Percentiles rank a stretch among this genome's conserved stretches.
phyloP scores from a whole-genome alignment of 2,797 vertebrate species.

The Zenarchopterus dispar region DNA sequence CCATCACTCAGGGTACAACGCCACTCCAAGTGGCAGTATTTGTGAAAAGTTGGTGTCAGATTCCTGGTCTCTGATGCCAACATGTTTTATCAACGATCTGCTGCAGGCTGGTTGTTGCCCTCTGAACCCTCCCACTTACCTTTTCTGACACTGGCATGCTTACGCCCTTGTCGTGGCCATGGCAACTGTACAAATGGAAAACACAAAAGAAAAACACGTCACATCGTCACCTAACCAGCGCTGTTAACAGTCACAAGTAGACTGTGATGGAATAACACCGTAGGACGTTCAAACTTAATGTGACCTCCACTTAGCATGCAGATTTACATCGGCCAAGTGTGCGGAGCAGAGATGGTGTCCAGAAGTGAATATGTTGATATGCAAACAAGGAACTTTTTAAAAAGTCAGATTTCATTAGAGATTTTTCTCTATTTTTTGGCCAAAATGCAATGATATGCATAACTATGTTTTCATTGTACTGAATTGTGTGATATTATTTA shows the following conservation, averaged over 20 bases:
- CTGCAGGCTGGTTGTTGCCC: conserved; percentile 63
- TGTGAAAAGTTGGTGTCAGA: conserved; percentile 85
- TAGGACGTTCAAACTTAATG: conserved; percentile 52
- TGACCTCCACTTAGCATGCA: conserved; percentile 34
- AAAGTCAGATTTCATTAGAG: no score
- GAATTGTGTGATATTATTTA: no score
- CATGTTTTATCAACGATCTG: conserved; percentile 67
- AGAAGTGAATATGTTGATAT: conserved; percentile 10
- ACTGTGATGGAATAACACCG: conserved; percentile 67
- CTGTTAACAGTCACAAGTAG: conserved; percentile 73
- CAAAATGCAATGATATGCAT: not conserved
- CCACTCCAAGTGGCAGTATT: conserved; percentile 80
- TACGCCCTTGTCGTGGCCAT: conserved; percentile 64
- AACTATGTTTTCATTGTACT: no score
- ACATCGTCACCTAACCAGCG: conserved; percentile 68
- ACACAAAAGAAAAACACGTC: conserved; percentile 51
- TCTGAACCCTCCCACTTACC: conserved; percentile 68
- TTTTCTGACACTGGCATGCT: conserved; percentile 64
- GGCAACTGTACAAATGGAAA: conserved; percentile 72
- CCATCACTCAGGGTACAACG: conserved; percentile 82
- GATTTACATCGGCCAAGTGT: conserved; percentile 45
- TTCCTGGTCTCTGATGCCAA: conserved; percentile 83
- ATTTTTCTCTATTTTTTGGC: no score
- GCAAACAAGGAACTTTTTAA: not conserved
- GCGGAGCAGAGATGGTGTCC: conserved; percentile 28